These are phyloP conservation scores for Galeopterus variegatus DNA, from an alignment of 2,113 vertebrate species.

Conservation along the genomic window DNA sequence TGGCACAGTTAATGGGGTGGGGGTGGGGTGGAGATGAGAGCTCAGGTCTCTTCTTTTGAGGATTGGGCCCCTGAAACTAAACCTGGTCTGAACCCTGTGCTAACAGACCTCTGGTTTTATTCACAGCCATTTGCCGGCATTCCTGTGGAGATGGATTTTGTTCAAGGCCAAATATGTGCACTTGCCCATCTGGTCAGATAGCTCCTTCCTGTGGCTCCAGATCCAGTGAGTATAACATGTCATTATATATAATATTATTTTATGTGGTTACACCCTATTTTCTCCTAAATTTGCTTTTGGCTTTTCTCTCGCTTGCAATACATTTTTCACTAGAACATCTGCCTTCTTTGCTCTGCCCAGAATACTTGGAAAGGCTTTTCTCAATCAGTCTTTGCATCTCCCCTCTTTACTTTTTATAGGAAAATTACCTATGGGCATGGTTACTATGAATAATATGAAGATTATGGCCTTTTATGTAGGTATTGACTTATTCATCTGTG, in stretches of 20 bases:
- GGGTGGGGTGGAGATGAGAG: background rate
- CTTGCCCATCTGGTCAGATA: conserved; percentile 97
- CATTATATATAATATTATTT: conserved; percentile 83
- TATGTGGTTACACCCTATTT: conserved; percentile 80
- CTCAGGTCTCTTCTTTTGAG: background rate
- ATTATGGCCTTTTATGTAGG: background rate
- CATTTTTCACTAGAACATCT: conserved; percentile 76
- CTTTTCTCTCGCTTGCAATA: conserved; percentile 76
- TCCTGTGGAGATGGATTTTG: conserved; percentile 99
- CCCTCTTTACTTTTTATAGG: conserved; percentile 43
- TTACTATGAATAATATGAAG: conserved; percentile 33
- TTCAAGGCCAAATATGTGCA: conserved; percentile 99
- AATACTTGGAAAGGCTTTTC: conserved; percentile 66
- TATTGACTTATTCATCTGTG: background rate
- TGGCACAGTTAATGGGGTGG: background rate
- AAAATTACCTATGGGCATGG: conserved; percentile 51
- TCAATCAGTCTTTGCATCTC: conserved; percentile 55
- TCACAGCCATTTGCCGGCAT: conserved; percentile 97
- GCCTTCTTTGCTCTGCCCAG: conserved; percentile 70
- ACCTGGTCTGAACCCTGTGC: conserved; percentile 60
- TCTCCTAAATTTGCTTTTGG: conserved; percentile 83
- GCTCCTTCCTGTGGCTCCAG: conserved; percentile 97
- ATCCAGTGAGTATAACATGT: conserved; percentile 93
- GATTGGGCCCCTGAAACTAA: background rate
- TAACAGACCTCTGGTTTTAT: conserved; percentile 82